phyloP scores from a whole-genome alignment of 2,113 vertebrate species.

The Bubo scandiacus region DNA sequence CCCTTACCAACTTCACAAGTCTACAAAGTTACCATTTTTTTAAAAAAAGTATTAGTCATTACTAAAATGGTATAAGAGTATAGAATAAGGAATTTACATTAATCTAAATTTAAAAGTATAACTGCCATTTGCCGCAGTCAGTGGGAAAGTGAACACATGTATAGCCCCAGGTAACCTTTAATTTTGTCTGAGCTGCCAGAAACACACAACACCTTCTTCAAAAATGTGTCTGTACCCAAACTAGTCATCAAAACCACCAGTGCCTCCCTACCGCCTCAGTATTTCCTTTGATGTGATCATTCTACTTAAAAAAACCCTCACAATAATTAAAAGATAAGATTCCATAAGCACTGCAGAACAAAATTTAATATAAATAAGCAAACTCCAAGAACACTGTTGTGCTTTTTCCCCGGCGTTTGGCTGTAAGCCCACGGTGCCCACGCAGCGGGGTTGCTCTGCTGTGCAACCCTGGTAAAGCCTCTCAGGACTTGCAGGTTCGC shows the following conservation, averaged over 20 bases:
- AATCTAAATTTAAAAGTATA: not conserved
- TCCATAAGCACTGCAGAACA: not conserved
- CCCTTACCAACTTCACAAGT: not conserved
- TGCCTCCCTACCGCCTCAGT: not conserved
- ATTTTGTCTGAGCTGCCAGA: not conserved
- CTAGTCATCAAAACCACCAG: not conserved
- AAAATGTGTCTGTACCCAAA: not conserved
- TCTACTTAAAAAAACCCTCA: not conserved
- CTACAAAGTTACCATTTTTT: not conserved
- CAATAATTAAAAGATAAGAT: not conserved
- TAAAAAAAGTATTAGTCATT: not conserved
- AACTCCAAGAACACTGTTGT: too few relatives aligned
- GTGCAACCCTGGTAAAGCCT: not conserved
- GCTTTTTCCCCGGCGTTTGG: too few relatives aligned
- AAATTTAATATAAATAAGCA: not conserved
- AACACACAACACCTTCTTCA: not conserved
- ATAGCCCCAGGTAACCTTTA: accelerated
- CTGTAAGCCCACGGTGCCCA: too few relatives aligned
- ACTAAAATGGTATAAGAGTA: not conserved
- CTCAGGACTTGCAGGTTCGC: not conserved
- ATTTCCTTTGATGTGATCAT: not conserved
- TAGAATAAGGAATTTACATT: not conserved
- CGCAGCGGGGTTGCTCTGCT: not conserved
- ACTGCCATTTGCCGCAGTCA: not conserved
- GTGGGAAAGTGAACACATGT: not conserved